Evolutionary conservation across 2,113 vertebrate genomes (phyloP).

Genomic region (Ellobius talpinus): DNA sequence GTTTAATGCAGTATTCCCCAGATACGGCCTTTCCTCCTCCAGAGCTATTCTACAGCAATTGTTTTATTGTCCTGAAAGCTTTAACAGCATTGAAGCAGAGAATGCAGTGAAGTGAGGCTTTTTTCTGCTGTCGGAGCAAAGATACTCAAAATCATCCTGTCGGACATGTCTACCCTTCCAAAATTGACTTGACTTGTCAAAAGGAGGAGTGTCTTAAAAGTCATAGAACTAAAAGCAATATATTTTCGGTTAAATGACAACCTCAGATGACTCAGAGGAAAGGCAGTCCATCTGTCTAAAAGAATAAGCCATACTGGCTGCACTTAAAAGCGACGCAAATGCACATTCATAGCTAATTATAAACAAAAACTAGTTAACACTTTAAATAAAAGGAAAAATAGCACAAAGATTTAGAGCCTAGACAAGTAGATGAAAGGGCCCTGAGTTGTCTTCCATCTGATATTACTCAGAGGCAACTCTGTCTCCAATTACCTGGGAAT

Average conservation of each 20-base stretch:
- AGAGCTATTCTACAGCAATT: not conserved
- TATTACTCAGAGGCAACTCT: conserved; percentile 87
- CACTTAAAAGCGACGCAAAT: conserved; percentile 82
- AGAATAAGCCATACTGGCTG: conserved; percentile 71
- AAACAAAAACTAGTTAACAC: conserved; percentile 88
- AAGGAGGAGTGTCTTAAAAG: conserved; percentile 56
- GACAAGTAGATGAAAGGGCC: conserved; percentile 86
- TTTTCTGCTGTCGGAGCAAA: conserved; percentile 47
- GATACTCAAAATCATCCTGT: not conserved
- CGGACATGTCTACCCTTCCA: conserved; percentile 1
- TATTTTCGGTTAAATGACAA: conserved; percentile 67
- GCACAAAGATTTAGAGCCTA: conserved; percentile 83
- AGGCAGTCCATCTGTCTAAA: conserved; percentile 69
- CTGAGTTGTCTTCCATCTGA: conserved; percentile 85
- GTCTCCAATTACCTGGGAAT: conserved; percentile 91
- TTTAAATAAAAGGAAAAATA: conserved; percentile 81
- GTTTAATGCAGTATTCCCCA: not conserved
- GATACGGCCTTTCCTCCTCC: not conserved
- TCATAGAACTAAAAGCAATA: conserved; percentile 65
- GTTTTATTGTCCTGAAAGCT: conserved; percentile 47
- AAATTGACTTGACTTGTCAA: conserved; percentile 65
- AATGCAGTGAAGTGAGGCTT: not conserved
- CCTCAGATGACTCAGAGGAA: conserved; percentile 75
- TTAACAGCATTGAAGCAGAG: not conserved
- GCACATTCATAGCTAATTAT: conserved; percentile 86